Evolutionary conservation across 2,888 invertebrate genomes (phyloP), one percentile per base, ranked within the genome.

Genomic region (Drosophila borborema): DNA sequence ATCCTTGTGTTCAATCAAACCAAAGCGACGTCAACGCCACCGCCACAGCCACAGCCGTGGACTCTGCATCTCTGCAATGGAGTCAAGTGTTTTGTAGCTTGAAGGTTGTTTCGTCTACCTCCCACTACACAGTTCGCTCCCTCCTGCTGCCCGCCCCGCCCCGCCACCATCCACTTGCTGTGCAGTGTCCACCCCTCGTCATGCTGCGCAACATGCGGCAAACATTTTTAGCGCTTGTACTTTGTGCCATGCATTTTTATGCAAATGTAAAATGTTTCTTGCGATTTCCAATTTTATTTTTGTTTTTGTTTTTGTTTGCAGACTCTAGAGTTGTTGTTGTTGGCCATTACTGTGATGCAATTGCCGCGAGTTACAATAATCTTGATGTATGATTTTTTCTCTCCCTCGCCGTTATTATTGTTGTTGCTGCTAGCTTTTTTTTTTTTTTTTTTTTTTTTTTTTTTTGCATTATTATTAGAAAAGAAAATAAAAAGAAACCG

Each of bases 201-300:
- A 80, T 46, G 78, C 76, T 72, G 82, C 41, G 72, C 69, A 85
- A 88, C 83, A 89, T 84, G 85, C 87, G 72, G 82, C 85, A 87
- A 86, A 87, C 89, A 89, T 89, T 86, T 86, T 86, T 89, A 86
- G 85, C 87, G 80, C 85, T 86, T 86, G 90, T 88, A 83, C 77
- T 71, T 78, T 76, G 74, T 88, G 90, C 80, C 74, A 80, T 86
- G 90, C 73, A 86, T 90, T 87, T 87, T 87, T 87, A 87, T 87
- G 86, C 86, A 87, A 87, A 87, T 87, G 86, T 90, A 87, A 88
- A 87, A 87, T 87, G 90, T 90, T 90, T 88, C 84, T 88, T 80
- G 84, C 77, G 86, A 87, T 86, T 89, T 89, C 80, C 85, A 84
- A 77, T 72, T 73, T 64, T 66, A 64, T 71, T 46, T 53, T 14